Base-by-base conservation (phyloP, 2,113 vertebrate species). In the Nesoenas mayeri region DNA sequence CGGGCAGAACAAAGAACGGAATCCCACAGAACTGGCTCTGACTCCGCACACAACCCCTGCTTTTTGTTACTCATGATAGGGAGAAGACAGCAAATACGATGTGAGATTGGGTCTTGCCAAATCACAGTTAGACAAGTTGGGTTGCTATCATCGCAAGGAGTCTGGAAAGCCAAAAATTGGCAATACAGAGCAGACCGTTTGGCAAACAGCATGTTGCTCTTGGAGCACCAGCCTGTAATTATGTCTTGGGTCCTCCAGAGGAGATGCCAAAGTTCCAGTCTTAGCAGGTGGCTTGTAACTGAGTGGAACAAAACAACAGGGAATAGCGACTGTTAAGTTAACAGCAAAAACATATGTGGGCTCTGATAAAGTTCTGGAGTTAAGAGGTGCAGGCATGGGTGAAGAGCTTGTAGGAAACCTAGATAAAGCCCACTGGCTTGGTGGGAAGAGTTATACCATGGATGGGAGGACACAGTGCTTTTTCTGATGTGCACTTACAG, bases 261-360 rank as follows among this genome's bases (percentile, higher is more conserved):
- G 89, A 88, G 84, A 44, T 85, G 95, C 93, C 93, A 79, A 89
- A 72, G 78, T 91, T 94, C 48, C 89, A 89, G 70, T 44, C 77
- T 89, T 85, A 95, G 91, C 95, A 95, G 93, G 93, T 97, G 95
- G 87, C 89, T 79, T 85, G 58, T 50, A 72, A 84, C 61, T 5
- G 5, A 72, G 34, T 36, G 75, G 81, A 85, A 65, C 31, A 73
- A 60, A 85, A 38, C 50, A 50, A 29, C n/a, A 38, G 28, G 34
- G 70, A 69, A 31, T 0, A 2, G 19, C 9, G 38, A 34, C 57
- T 87, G 53, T 21, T 24, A 71, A 62, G 53, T 21, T 24, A 71
- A 62, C 40, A 84, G 85, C 75, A 73, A 88, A 85, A 90, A 17
- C 13, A 12, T 24, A 1, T 6, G 4, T 56, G 56, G 21, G 50